Conservation (phyloP, 2,113 vertebrate genomes). For the Excalfactoria chinensis region DNA sequence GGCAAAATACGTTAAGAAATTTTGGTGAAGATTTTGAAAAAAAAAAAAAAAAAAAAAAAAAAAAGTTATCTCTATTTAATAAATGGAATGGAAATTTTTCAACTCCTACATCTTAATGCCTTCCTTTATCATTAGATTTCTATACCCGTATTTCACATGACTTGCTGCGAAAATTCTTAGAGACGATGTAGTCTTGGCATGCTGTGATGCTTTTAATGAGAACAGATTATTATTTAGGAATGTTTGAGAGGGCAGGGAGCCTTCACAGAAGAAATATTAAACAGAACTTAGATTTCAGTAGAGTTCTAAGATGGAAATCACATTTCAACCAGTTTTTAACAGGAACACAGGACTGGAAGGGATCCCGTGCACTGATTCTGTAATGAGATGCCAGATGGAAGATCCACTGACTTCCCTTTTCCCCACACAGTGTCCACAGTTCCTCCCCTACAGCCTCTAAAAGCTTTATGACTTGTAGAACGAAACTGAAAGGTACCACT, state of each 20-base stretch:
- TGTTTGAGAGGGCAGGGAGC: neutral
- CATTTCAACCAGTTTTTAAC: neutral
- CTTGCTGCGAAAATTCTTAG: neutral
- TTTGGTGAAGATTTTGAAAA: neutral
- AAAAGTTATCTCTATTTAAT: neutral
- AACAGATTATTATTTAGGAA: neutral
- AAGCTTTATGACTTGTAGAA: neutral
- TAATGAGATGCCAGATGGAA: neutral
- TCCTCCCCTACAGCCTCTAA: neutral
- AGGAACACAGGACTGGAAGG: neutral
- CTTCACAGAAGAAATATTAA: neutral
- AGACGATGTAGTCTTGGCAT: neutral
- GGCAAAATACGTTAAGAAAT: neutral
- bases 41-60: neutral
- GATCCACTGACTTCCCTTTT: neutral
- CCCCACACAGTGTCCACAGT: neutral
- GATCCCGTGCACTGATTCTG: neutral
- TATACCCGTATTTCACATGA: neutral
- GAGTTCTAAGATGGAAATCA: neutral
- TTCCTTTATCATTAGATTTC: neutral
- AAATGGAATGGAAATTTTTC: neutral
- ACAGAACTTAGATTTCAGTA: neutral
- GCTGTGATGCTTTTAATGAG: neutral
- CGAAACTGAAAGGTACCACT: neutral
- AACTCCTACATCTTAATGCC: neutral